phyloP scores from a whole-genome alignment of 2,797 vertebrate species.

The Hyperoplus immaculatus region DNA sequence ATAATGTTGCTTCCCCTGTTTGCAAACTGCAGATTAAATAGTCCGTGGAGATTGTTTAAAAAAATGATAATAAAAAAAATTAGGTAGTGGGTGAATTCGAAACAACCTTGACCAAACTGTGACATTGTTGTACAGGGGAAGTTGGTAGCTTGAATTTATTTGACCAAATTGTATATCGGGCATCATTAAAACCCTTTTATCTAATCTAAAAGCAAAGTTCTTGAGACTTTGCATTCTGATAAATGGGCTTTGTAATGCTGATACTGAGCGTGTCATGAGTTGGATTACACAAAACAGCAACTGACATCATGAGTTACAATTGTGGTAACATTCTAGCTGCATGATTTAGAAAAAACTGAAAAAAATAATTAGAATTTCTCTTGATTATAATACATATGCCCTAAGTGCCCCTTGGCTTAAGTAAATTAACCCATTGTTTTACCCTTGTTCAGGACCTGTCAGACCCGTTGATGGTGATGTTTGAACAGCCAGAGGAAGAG shows the following conservation, averaged over 20 bases:
- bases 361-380: no score
- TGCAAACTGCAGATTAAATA: background rate
- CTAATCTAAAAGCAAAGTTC: background rate
- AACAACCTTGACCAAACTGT: background rate
- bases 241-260: background rate
- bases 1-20: background rate
- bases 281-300: background rate
- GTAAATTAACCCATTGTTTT: background rate
- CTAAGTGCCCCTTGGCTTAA: background rate
- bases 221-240: background rate
- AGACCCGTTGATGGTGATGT: constrained; percentile 88
- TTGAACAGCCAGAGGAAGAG: constrained; percentile 87
- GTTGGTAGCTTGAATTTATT: background rate
- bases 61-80: background rate
- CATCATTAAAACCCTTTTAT: background rate
- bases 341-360: no score
- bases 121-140: no score
- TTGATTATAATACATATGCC: background rate
- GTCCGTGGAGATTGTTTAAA: background rate
- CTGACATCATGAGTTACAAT: no score
- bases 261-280: background rate
- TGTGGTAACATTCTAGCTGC: background rate
- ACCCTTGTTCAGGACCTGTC: constrained; percentile 88
- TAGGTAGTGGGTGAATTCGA: background rate
- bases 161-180: background rate